These are phyloP conservation scores for Prinia subflava DNA, from an alignment of 2,113 vertebrate species.

Conservation along the genomic window DNA sequence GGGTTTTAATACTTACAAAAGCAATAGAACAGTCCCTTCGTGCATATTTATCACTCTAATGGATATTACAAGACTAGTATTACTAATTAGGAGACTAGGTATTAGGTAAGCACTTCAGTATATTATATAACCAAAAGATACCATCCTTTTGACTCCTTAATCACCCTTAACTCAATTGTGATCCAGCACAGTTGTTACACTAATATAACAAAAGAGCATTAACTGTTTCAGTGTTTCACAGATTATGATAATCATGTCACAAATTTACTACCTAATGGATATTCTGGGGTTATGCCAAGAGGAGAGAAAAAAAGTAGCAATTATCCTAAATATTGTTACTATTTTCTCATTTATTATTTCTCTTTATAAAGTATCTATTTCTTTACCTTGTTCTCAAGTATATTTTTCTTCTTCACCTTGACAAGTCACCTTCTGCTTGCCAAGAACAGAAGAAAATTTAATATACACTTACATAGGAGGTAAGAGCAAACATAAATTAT, in stretches of 20 bases:
- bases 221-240: not conserved
- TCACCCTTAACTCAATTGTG: not conserved
- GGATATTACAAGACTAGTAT: not conserved
- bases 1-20: not conserved
- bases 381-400: not conserved
- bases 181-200: not conserved
- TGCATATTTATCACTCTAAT: not conserved
- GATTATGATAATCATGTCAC: not conserved
- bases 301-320: not conserved
- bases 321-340: not conserved
- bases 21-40: not conserved
- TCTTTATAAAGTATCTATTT: not conserved
- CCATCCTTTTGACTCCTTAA: not conserved
- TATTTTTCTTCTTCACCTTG: not conserved
- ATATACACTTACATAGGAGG: not conserved
- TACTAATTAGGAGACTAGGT: not conserved
- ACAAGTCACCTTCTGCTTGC: not conserved
- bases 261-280: not conserved
- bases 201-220: not conserved
- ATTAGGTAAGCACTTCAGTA: not conserved
- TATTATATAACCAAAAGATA: not conserved
- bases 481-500: not conserved
- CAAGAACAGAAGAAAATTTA: not conserved
- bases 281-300: not conserved
- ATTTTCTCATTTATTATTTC: not conserved